phyloP scores from a whole-genome alignment of 2,888 invertebrate genomes.

The Agrypnus murinus region DNA sequence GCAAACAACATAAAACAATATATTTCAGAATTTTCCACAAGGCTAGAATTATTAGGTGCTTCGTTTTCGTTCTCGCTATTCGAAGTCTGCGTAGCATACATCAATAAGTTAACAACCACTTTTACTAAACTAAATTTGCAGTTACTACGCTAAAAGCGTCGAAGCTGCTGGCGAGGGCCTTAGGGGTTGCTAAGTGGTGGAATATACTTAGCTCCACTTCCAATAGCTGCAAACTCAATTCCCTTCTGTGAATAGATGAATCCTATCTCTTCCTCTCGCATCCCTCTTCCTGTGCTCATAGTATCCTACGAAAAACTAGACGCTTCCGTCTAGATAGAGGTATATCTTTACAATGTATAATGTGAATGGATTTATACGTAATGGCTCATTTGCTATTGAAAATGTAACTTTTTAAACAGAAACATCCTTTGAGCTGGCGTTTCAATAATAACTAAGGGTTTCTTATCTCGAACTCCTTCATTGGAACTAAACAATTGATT shows the following conservation, averaged over 20 bases:
- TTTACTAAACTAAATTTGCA: slow-evolving; percentile 52
- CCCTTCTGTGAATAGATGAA: slow-evolving; percentile 52
- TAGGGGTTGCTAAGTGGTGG: slow-evolving; percentile 52
- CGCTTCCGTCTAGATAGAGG: slow-evolving; percentile 41
- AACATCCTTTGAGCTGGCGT: too few species aligned
- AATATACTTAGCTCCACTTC: slow-evolving; percentile 52
- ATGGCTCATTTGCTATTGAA: neutral
- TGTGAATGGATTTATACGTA: slow-evolving; percentile 32
- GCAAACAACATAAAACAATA: slow-evolving; percentile 16
- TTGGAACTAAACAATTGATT: too few species aligned
- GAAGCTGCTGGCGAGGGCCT: slow-evolving; percentile 48
- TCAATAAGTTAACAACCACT: slow-evolving; percentile 52
- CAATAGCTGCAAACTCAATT: slow-evolving; percentile 52
- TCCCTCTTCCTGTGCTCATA: slow-evolving; percentile 44
- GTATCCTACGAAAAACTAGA: slow-evolving; percentile 46
- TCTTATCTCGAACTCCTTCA: too few species aligned
- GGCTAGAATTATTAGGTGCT: slow-evolving; percentile 27
- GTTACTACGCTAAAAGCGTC: slow-evolving; percentile 52
- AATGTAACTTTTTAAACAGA: neutral
- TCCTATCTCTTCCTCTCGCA: slow-evolving; percentile 50
- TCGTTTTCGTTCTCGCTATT: slow-evolving; percentile 31
- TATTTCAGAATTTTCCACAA: slow-evolving; percentile 23
- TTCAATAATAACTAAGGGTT: too few species aligned
- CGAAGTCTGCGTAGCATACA: slow-evolving; percentile 40
- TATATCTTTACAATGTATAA: slow-evolving; percentile 28